Evolutionary conservation across 2,888 invertebrate species (phyloP).

Genomic region (Galerucella pusilla): DNA sequence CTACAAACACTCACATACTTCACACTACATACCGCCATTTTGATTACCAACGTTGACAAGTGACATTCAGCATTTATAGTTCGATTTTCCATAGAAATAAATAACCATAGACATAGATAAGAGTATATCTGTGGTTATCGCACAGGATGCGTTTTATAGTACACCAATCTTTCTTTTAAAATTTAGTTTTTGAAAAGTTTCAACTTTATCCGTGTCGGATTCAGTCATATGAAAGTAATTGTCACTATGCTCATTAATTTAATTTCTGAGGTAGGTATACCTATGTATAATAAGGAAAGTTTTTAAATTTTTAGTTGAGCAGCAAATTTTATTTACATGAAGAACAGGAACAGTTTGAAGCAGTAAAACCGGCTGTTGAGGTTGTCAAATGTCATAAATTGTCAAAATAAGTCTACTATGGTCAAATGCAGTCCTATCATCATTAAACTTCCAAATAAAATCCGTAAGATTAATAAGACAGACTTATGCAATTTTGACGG

Average conservation of each 20-base stretch:
- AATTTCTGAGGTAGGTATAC: constrained; percentile 2
- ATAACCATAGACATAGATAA: neutral
- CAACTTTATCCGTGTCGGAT: constrained; percentile 44
- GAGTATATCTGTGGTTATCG: neutral
- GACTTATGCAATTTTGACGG: too few relatives aligned
- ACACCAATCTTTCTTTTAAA: constrained; percentile 28
- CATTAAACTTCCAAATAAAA: too few relatives aligned
- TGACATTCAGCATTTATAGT: too few relatives aligned
- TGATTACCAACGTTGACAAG: too few relatives aligned
- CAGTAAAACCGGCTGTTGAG: neutral
- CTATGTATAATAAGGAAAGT: constrained; percentile 11
- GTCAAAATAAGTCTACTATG: too few relatives aligned
- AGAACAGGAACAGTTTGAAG: neutral
- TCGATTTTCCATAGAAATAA: too few relatives aligned
- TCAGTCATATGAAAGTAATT: constrained; percentile 40
- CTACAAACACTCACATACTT: too few relatives aligned
- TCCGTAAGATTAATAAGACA: too few relatives aligned
- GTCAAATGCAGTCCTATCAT: too few relatives aligned
- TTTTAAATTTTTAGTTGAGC: constrained; percentile 2
- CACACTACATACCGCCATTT: too few relatives aligned
- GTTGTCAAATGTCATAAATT: too few relatives aligned
- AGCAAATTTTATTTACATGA: constrained; percentile 26
- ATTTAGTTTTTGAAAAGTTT: constrained; percentile 25
- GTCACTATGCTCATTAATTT: constrained; percentile 48
- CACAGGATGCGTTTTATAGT: neutral